phyloP scores from a whole-genome alignment of 92 coral and sea anemone species.

The Plumapathes pennacea region DNA sequence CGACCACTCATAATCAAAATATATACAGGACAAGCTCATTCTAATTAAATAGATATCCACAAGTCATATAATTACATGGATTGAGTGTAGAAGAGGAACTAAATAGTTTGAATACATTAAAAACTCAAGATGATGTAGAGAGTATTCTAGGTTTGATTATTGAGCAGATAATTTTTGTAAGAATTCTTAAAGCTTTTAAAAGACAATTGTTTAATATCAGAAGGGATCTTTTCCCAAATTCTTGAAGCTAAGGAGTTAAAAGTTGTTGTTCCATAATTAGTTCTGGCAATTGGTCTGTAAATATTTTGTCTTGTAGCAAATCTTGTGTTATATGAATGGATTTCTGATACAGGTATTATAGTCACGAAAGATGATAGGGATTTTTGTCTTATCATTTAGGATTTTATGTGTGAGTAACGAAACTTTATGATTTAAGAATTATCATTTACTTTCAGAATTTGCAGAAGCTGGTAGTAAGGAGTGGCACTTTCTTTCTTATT shows the following conservation, averaged over 20 bases:
- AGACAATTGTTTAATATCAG: background rate
- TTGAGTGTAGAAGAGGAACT: background rate
- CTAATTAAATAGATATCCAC: background rate
- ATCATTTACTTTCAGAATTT: background rate
- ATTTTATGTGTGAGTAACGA: background rate
- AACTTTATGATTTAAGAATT: background rate
- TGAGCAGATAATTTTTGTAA: slow-evolving; percentile 1
- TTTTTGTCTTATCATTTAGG: background rate
- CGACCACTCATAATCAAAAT: too few relatives aligned
- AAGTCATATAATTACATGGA: background rate
- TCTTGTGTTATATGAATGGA: background rate
- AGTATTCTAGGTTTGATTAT: slow-evolving; percentile 4
- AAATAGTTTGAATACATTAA: background rate
- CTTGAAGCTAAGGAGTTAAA: slow-evolving; percentile 3
- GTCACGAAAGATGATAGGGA: background rate
- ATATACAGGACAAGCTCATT: background rate
- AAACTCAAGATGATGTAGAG: background rate
- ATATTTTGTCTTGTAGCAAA: background rate
- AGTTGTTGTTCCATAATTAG: slow-evolving; percentile 16
- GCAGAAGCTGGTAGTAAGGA: slow-evolving; percentile 1
- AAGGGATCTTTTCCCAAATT: slow-evolving; percentile 11
- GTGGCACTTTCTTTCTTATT: too few relatives aligned
- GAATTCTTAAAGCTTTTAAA: background rate
- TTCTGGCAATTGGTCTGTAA: slow-evolving; percentile 19
- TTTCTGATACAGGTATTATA: background rate